Evolutionary conservation across 1,140 invertebrate genomes (phyloP), one percentile per base, ranked within the genome.

Genomic region (Gonatopus flavifemur): DNA sequence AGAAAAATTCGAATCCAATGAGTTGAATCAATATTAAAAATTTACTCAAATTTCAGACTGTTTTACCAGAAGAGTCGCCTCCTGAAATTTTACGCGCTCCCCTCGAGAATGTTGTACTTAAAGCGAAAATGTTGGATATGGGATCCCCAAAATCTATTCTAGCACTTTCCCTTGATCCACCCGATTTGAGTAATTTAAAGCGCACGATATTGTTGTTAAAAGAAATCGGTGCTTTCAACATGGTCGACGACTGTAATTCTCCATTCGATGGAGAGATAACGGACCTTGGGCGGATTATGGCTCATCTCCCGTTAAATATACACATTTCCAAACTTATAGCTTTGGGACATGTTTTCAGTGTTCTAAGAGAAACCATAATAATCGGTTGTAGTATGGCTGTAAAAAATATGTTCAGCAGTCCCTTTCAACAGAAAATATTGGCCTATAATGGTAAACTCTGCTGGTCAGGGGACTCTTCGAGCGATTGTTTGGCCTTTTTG

Each of bases 211-310:
- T 94, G 6, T 72, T 85, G 25, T 76, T 98, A 0, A 97, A 98
- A 81, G 92, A 96, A 81, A 85, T 82, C 8, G 89, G 90, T 5
- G 89, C 83, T 0, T 62, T 97, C 3, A 80, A 85, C 18, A 79
- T 84, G 25, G 84, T 76, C 0, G 53, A 81, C 36, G 82, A 77
- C 0, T 50, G 75, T n/a, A 77, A 80, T 52, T 74, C 78, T 32
- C 63, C 70, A 10, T 76, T 84, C 28, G 94, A 98, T 77, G 95
- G 95, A n/a, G 88, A 96, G 49, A 62, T 98, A 10, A 98, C 94
- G 0, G 88, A 87, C 70, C 77, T 98, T 50, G 96, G 96, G 1
- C 78, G 77, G 21, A 81, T 98, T 0, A 90, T 97, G 85, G 85
- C 89, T 0, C 71, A 73, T 35, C 74, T 98, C 28, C 95, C 95